Percentiles rank a stretch among this genome's conserved stretches.
Conservation (phyloP, 2,113 vertebrate species). For the Reinhardtius hippoglossoides region DNA sequence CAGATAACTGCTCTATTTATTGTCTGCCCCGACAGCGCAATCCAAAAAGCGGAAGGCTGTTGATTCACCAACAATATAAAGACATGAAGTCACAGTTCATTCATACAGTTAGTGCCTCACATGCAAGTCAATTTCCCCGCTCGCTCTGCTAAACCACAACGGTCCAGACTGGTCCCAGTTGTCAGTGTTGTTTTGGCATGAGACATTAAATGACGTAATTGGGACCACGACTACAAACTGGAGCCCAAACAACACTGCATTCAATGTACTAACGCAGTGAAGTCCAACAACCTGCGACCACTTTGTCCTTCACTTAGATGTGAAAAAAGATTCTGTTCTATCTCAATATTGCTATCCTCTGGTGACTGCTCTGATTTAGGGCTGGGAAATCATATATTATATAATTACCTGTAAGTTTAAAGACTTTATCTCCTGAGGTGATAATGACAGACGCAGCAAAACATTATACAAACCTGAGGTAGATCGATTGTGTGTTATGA, state of each 20-base stretch:
- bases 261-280: no score
- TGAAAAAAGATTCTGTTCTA: no score
- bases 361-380: no score
- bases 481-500: no score
- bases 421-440: no score
- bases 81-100: conserved; percentile 1
- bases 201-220: neutral
- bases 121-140: neutral
- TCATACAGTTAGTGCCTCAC: conserved; percentile 13
- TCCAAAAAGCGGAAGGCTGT: conserved; percentile 4
- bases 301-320: no score
- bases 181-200: neutral
- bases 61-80: conserved; percentile 25
- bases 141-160: conserved; percentile 1
- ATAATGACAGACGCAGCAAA: no score
- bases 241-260: neutral
- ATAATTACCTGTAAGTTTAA: no score
- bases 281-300: no score
- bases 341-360: no score
- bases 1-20: conserved; percentile 32
- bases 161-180: neutral
- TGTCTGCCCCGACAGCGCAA: conserved; percentile 19
- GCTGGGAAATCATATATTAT: no score
- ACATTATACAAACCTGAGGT: no score
- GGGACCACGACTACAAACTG: neutral